These are phyloP conservation scores for Heteromormyrus szaboi DNA, from an alignment of 2,797 vertebrate species.

Conservation along the genomic window DNA sequence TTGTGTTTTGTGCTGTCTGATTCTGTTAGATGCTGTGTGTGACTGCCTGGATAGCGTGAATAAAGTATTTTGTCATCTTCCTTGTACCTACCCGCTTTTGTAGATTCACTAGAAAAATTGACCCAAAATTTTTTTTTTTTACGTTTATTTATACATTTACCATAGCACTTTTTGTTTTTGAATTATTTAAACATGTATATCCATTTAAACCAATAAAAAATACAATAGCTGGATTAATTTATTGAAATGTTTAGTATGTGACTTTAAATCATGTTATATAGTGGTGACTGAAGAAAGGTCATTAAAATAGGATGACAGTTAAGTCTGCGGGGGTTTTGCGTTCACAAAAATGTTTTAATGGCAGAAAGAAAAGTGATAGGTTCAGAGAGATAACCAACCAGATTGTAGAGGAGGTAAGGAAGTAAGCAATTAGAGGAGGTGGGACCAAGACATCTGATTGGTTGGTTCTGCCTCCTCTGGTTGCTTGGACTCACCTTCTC, in stretches of 20 bases:
- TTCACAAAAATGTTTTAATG: background rate
- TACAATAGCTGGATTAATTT: background rate
- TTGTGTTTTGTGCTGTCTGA: too few species aligned
- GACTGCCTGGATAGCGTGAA: too few species aligned
- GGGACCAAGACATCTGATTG: background rate
- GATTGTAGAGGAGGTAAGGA: background rate
- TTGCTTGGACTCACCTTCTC: background rate
- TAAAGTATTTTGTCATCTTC: too few species aligned
- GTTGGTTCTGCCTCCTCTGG: background rate
- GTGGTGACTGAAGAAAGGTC: background rate
- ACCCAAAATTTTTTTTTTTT: too few species aligned
- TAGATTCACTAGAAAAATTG: too few species aligned
- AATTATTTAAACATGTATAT: background rate
- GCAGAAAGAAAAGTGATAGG: background rate
- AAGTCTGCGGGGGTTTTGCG: background rate
- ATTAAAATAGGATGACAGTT: background rate
- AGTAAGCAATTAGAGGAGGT: background rate
- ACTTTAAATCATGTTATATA: background rate
- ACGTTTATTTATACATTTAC: too few species aligned
- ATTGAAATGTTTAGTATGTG: background rate
- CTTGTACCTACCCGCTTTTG: too few species aligned
- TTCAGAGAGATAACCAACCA: background rate
- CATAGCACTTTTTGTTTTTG: background rate
- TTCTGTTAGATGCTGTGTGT: too few species aligned
- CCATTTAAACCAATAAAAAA: background rate